Percentiles rank a stretch among this genome's conserved stretches.
These are phyloP conservation scores for Anguilla megastoma DNA, from an alignment of 2,797 vertebrate genomes.

Conservation along the genomic window DNA sequence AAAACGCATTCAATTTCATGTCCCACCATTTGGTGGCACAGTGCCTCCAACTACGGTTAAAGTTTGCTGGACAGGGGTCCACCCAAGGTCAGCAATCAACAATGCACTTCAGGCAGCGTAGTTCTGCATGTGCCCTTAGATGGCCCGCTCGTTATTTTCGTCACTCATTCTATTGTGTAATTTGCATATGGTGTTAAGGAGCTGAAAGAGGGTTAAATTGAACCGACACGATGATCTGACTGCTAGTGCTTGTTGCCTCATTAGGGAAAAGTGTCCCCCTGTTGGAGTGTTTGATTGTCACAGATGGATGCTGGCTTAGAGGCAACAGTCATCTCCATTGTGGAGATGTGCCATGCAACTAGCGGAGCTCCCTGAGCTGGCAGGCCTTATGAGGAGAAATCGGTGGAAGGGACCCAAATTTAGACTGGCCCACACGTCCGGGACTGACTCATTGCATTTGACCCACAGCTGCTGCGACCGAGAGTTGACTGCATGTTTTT, in stretches of 20 bases:
- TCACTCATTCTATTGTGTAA: not conserved
- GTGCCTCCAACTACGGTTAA: not conserved
- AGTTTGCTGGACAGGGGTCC: not conserved
- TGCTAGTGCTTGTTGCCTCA: not conserved
- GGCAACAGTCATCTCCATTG: not conserved
- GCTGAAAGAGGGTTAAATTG: not conserved
- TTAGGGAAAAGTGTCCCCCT: not conserved
- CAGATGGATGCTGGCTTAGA: constrained; percentile 21
- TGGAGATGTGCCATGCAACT: not conserved
- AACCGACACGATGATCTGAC: not conserved
- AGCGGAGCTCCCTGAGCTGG: constrained; percentile 23
- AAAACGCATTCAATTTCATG: not conserved
- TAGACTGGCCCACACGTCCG: not conserved
- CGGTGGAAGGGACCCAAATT: constrained; percentile 13
- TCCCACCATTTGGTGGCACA: not conserved
- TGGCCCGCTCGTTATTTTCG: not conserved
- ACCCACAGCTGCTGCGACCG: not conserved
- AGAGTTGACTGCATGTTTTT: not conserved
- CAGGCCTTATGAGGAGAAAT: constrained; percentile 2
- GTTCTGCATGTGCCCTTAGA: too few species aligned
- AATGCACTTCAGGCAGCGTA: not conserved
- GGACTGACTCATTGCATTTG: not conserved
- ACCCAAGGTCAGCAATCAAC: not conserved
- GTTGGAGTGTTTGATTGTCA: not conserved
- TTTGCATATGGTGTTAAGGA: not conserved